A percentile compares a stretch with the other conserved stretches of the same genome.
phyloP scores from a whole-genome alignment of 2,113 vertebrate species.

The Nematolebias whitei region DNA sequence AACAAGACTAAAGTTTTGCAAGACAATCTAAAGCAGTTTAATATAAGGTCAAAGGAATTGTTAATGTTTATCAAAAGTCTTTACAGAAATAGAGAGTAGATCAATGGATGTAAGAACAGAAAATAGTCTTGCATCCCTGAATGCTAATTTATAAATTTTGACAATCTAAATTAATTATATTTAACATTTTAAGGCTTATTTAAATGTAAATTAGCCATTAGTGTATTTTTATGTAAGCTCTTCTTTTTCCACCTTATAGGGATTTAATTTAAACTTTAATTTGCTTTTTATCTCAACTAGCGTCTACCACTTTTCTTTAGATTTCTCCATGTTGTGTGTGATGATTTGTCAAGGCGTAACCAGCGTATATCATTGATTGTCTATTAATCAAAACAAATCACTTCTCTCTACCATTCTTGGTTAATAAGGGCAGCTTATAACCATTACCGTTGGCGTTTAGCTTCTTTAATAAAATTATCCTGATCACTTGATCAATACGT shows the following conservation, averaged over 20 bases:
- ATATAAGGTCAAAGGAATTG: too few relatives aligned
- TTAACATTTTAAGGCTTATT: neutral
- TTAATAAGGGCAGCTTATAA: slow-evolving; percentile 36
- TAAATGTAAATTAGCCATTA: neutral
- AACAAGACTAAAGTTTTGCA: neutral
- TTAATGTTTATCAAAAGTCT: neutral
- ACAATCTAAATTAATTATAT: neutral
- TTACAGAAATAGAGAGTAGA: neutral
- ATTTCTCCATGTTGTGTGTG: neutral
- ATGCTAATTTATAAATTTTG: neutral
- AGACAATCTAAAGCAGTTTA: too few relatives aligned
- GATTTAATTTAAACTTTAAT: neutral
- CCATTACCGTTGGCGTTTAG: slow-evolving; percentile 51
- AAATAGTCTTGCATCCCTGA: neutral
- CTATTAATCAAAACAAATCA: slow-evolving; percentile 39
- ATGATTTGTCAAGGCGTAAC: slow-evolving; percentile 3
- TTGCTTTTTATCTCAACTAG: neutral
- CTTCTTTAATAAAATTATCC: slow-evolving; percentile 57
- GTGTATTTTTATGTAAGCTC: neutral
- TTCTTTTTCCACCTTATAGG: too few relatives aligned
- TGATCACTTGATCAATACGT: slow-evolving; percentile 57
- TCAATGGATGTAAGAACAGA: neutral
- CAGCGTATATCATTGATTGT: slow-evolving; percentile 37
- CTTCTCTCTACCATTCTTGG: slow-evolving; percentile 15
- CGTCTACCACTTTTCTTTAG: neutral